Evolutionary conservation across 2,888 invertebrate genomes (phyloP).

Genomic region (Ophioninae sp.): DNA sequence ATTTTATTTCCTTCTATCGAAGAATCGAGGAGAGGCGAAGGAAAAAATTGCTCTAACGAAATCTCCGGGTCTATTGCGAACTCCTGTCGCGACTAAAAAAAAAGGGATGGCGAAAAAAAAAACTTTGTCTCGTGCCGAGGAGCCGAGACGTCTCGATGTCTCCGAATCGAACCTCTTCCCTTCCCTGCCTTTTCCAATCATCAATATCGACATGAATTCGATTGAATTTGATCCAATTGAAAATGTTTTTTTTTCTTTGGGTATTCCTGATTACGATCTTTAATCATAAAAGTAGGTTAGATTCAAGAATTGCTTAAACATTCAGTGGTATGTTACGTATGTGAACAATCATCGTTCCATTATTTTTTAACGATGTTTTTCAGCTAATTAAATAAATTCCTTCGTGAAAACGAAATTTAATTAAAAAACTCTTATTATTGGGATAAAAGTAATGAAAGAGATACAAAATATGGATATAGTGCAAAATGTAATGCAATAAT

Average conservation of each 20-base stretch:
- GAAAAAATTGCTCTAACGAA: conserved; percentile 41
- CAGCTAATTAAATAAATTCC: too few species aligned
- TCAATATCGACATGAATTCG: conserved; percentile 3
- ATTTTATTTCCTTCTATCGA: conserved; percentile 20
- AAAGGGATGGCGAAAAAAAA: neutral
- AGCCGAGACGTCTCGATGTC: conserved; percentile 1
- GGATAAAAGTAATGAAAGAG: neutral
- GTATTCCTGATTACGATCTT: neutral
- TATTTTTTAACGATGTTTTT: too few species aligned
- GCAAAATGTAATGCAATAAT: too few species aligned
- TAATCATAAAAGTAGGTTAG: neutral
- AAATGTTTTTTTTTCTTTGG: neutral
- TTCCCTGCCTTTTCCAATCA: neutral
- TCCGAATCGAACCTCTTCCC: conserved; percentile 5
- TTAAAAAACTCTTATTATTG: neutral
- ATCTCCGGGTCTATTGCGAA: conserved; percentile 48
- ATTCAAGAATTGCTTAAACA: too few species aligned
- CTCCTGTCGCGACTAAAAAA: conserved; percentile 2
- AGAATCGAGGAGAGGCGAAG: neutral
- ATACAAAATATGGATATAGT: too few species aligned
- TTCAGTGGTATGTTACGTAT: too few species aligned
- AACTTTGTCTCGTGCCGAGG: conserved; percentile 6
- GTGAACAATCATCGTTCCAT: too few species aligned
- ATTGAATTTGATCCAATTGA: neutral
- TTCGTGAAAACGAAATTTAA: neutral